These are phyloP conservation scores for Cygnus buccinator DNA, from an alignment of 2,113 vertebrate genomes.

Conservation along the genomic window DNA sequence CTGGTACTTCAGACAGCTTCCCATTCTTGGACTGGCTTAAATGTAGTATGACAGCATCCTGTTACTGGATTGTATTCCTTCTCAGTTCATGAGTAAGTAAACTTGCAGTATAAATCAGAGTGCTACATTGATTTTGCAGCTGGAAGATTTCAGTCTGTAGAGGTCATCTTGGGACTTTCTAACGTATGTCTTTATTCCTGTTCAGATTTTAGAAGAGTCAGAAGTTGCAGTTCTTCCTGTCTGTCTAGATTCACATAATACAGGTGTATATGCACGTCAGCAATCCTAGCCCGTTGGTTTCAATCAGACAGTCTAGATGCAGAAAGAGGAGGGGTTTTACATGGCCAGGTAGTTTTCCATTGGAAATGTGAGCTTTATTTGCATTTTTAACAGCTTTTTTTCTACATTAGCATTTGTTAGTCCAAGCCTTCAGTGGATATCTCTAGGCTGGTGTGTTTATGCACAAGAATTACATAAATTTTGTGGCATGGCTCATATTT, in stretches of 20 bases:
- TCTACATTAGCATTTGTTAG: not conserved
- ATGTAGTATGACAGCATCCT: not conserved
- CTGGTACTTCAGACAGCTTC: not conserved
- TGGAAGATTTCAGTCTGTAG: not conserved
- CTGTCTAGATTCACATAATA: not conserved
- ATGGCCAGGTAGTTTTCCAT: not conserved
- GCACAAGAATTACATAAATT: not conserved
- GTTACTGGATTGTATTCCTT: not conserved
- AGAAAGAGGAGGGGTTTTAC: not conserved
- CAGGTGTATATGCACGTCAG: not conserved
- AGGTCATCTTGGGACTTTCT: not conserved
- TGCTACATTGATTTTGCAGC: slow-evolving; percentile 5
- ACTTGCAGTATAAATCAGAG: not conserved
- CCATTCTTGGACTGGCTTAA: not conserved
- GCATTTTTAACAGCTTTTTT: slow-evolving; percentile 17
- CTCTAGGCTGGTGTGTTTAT: not conserved
- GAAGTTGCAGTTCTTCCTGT: not conserved
- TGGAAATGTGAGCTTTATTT: slow-evolving; percentile 12
- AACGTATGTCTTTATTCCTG: not conserved
- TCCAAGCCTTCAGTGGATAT: not conserved
- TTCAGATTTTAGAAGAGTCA: not conserved
- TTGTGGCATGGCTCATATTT: not conserved
- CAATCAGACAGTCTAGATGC: not conserved
- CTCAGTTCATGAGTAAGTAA: slow-evolving; percentile 3
- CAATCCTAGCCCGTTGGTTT: not conserved